Base-by-base conservation (phyloP, 2,888 invertebrate species). In the Phortica magna region DNA sequence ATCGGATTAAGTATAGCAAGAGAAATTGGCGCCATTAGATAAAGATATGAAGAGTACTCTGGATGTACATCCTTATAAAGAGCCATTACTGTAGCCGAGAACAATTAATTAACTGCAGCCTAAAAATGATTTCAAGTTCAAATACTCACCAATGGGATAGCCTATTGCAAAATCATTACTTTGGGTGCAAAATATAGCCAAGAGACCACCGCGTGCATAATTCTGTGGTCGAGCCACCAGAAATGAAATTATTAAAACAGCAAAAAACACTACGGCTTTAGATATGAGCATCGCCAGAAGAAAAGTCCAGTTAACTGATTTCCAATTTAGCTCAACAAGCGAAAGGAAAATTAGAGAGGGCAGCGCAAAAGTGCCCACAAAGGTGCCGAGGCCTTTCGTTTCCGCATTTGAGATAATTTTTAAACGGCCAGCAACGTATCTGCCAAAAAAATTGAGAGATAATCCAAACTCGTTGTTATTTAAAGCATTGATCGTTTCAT, bases 151-250 rank as follows among this genome's bases (percentile, higher is more conserved):
- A 84, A 98, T 98, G 7, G 99, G 98, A 92, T 96, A 98, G 79
- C 98, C 98, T 84, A 99, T 94, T 22, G 99, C 98, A 93, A 99
- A 98, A 92, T 99, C 99, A 93, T 99, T 99, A 90, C 98, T 98
- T 91, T 98, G 98, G 0, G 98, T 98, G 84, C 97, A 96, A 91
- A 98, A 98, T 88, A 99, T 98, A 19, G 97, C 97, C 93, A 97
- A 96, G 77, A 99, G 93, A 14, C 98, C 98, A 65, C 98, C 97
- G 87, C 96, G 94, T 4, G 97, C 97, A 81, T 96, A 94, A 92
- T 97, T 95, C 19, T 95, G 90, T 7, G 97, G 97, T 89, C 96
- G 94, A n/a, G 95, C 94, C 61, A 97, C 94, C 64, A 98, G 91
- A 78, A 98, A 88, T 3, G 96, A 96, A 42, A 98, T 93, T 64